A percentile compares a stretch with the other conserved stretches of the same genome.
Conservation (phyloP, 2,113 vertebrate genomes). For the Myanophis thanlyinensis region DNA sequence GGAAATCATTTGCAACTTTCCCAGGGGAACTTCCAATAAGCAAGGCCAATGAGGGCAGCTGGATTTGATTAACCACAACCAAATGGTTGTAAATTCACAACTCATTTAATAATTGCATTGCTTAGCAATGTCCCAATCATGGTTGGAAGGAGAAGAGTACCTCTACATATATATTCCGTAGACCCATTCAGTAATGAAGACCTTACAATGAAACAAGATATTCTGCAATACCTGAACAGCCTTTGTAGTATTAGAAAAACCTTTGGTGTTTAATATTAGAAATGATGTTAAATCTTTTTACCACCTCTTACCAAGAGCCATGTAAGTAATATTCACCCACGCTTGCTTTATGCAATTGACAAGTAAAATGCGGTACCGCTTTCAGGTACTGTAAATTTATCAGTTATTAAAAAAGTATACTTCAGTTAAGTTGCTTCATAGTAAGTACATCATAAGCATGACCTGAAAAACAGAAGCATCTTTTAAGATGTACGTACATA, state of each 20-base stretch:
- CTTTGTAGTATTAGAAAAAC: neutral
- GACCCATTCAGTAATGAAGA: neutral
- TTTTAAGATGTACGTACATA: neutral
- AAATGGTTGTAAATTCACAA: neutral
- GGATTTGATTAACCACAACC: neutral
- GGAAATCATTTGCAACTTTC: neutral
- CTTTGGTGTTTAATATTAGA: neutral
- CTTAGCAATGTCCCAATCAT: neutral
- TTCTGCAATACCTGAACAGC: neutral
- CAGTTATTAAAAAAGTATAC: neutral
- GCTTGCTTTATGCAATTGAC: neutral
- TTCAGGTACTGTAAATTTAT: neutral
- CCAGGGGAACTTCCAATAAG: neutral
- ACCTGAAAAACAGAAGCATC: neutral
- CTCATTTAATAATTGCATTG: neutral
- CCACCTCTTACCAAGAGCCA: neutral
- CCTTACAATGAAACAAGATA: neutral
- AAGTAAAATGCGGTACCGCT: neutral
- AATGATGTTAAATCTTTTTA: neutral
- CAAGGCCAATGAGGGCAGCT: neutral
- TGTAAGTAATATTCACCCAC: neutral
- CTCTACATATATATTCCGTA: neutral
- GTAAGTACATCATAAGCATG: neutral
- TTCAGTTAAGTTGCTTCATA: neutral
- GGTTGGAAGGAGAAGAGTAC: neutral